Evolutionary conservation across 2,113 vertebrate species (phyloP), one percentile per base, ranked within the genome.

Genomic region (Megatriorchis doriae): DNA sequence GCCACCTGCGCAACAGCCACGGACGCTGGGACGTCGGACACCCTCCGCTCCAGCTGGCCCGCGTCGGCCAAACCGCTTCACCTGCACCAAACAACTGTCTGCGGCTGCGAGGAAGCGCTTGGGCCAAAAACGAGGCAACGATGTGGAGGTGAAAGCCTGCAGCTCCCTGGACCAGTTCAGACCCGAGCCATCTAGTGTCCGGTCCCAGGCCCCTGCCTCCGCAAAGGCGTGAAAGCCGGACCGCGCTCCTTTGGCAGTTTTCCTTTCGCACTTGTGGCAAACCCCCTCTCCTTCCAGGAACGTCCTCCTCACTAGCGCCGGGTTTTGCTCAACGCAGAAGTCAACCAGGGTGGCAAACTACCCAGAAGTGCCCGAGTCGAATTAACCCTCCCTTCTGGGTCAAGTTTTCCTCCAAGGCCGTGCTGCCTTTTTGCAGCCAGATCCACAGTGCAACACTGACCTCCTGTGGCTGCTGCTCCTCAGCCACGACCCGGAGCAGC

Each of bases 401-500:
- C 91, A 92, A 88, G 87, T 95, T 92, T 89, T 50, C 80, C 86
- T 86, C 53, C 88, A 85, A 89, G 80, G 63, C 84, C 67, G 4
- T 1, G 14, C 16, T 6, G 77, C 16, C 42, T 86, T 40, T 47
- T 63, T 9, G 15, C 82, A 22, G 18, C n/a, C 47, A 0, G 1
- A 96, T 96, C 52, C 78, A 3, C 79, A 52, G 94, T 94, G 53
- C 98, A 98, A 98, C 89, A 98, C 96, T 96, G 98, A 95, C 98
- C 97, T 98, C 97, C 83, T 89, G 98, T 88, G 98, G 97, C 79
- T 62, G 40, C 27, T 1, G 5, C 48, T 58, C 86, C 77, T 13
- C 56, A 4, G 48, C 42, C 66, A 8, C n/a, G 59, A 31, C 65
- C 61, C 48, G 0, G 5, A 45, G 55, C 58, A 3, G 17, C 34